Conservation (phyloP, 2,113 vertebrate genomes). For the Apodemus speciosus region DNA sequence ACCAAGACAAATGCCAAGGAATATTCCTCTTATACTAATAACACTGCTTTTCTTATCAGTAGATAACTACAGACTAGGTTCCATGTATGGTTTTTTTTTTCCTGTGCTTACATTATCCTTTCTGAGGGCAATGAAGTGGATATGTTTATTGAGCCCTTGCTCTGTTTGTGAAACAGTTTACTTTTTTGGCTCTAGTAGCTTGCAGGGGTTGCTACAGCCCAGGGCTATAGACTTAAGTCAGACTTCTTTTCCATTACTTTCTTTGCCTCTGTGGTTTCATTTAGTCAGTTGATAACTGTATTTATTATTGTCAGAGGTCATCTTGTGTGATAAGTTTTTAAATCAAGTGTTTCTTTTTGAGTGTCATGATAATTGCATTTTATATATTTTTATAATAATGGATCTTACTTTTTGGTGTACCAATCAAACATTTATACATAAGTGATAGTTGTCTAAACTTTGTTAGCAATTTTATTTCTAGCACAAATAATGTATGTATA, state of each 20-base stretch:
- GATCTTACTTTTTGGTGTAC: not conserved
- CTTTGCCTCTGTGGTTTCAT: not conserved
- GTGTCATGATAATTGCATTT: constrained; percentile 18
- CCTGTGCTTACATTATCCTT: not conserved
- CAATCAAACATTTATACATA: constrained; percentile 1
- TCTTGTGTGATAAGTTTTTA: constrained; percentile 13
- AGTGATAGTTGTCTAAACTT: constrained; percentile 4
- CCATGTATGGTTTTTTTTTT: not conserved
- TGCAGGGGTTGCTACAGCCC: not conserved
- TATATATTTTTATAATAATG: constrained; percentile 20
- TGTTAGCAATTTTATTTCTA: constrained; percentile 24
- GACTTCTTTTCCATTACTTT: not conserved
- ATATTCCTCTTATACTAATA: not conserved
- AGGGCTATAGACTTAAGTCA: not conserved
- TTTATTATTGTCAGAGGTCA: constrained; percentile 22
- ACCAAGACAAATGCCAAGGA: not conserved
- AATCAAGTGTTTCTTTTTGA: constrained; percentile 31
- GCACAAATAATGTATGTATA: not conserved
- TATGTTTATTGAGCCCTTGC: not conserved
- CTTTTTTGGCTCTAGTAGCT: constrained; percentile 22
- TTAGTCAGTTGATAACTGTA: not conserved
- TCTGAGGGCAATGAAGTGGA: not conserved
- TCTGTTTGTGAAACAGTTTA: not conserved
- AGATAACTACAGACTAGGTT: not conserved
- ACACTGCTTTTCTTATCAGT: not conserved